Evolutionary conservation across 2,113 vertebrate species (phyloP).

Genomic region (Corythaixoides concolor): DNA sequence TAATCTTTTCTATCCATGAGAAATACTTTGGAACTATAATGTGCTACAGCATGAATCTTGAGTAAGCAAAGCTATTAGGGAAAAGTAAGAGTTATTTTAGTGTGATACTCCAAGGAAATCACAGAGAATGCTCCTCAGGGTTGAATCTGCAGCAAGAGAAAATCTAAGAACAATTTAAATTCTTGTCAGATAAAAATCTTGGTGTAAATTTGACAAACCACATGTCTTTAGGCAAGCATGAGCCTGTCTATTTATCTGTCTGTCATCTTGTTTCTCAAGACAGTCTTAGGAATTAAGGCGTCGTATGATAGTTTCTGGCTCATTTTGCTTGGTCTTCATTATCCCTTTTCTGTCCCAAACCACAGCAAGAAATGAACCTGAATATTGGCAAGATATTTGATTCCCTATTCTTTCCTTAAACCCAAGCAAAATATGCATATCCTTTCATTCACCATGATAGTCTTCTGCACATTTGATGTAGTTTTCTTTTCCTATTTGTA

Average conservation of each 20-base stretch:
- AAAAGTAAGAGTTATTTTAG: constrained; percentile 18
- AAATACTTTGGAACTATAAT: not conserved
- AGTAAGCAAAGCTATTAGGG: not conserved
- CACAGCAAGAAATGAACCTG: constrained; percentile 29
- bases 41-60: not conserved
- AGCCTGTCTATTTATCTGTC: constrained; percentile 17
- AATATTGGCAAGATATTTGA: not conserved
- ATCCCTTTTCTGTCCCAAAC: constrained; percentile 1
- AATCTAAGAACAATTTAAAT: not conserved
- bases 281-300: constrained; percentile 23
- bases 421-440: constrained; percentile 21
- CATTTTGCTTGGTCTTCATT: constrained; percentile 23
- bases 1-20: not conserved
- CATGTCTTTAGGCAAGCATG: not conserved
- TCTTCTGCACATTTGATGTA: not conserved
- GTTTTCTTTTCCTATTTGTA: constrained; percentile 52
- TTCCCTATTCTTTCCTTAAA: not conserved
- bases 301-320: constrained; percentile 27
- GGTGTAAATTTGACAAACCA: constrained; percentile 50
- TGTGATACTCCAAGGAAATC: not conserved
- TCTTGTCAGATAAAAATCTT: not conserved
- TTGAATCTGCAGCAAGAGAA: not conserved
- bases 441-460: not conserved
- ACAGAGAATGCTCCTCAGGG: not conserved
- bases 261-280: not conserved